Evolutionary conservation across 2,113 vertebrate species (phyloP), one percentile per base, ranked within the genome.

Genomic region (Pseudorhombus dupliciocellatus): DNA sequence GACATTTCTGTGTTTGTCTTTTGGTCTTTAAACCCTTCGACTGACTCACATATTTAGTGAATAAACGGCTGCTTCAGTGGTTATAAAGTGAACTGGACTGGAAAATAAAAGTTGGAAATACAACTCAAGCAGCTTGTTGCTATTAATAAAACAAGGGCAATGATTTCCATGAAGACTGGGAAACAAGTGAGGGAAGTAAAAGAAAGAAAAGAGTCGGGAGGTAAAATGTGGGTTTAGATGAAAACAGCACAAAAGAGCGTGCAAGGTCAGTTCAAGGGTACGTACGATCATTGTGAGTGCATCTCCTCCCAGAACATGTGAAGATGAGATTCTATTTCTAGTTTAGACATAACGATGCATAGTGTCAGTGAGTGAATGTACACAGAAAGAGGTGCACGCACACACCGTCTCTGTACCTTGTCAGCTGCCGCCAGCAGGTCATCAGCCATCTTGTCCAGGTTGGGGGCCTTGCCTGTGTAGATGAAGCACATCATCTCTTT

Each of bases 401-500:
- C 55, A 26, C 48, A 67, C 46, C 18, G 59, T 30, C 76, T 54
- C 57, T 71, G 73, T 75, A 97, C 95, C 95, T 97, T 95, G 92
- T 97, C 96, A 87, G 96, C 96, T 90, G 96, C 96, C 84, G 96
- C 96, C 90, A 97, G 94, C 86, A 97, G 93, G 84, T 99, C 96
- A 60, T 96, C 96, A 15, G 97, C 97, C 97, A 99, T 98, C 88
- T 97, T 98, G 92, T 97, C 96, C 53, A 99, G 95, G 90, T 97
- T 97, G 44, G 96, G 95, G 34, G 96, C 95, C 87, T 96, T 96
- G 55, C 96, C 96, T 31, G 97, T 97, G 91, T 96, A 97, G 82
- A 99, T 97, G 89, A 97, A 98, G 87, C 95, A 95, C 95, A 96
- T 98, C 96, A 96, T 97, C 84, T 97, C 97, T 93, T 97, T 98